These are phyloP conservation scores for Auanema sp. DNA, from an alignment of 2,888 invertebrate genomes.

Conservation along the genomic window DNA sequence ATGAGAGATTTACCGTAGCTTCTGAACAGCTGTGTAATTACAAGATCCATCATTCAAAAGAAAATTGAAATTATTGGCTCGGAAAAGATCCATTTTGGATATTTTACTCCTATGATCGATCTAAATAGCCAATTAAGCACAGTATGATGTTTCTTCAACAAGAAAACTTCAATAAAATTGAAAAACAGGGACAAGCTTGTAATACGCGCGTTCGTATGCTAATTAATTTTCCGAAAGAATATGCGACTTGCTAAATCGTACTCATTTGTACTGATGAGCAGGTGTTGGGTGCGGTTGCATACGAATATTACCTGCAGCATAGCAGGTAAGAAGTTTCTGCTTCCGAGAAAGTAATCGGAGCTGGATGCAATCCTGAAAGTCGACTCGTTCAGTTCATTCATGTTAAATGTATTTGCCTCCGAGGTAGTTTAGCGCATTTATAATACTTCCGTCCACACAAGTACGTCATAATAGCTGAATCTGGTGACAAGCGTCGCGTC, in stretches of 20 bases:
- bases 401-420: constrained; percentile 19
- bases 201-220: neutral
- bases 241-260: too few species aligned
- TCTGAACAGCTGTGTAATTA: constrained; percentile 21
- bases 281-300: neutral
- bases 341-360: constrained; percentile 38
- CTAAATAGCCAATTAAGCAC: constrained; percentile 9
- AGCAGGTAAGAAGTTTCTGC: constrained; percentile 28
- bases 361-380: constrained; percentile 35
- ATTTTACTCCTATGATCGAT: constrained; percentile 22
- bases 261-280: neutral
- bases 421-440: constrained; percentile 34
- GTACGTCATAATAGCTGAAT: constrained; percentile 47
- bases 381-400: neutral
- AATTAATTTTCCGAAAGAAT: neutral
- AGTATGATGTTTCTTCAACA: too few species aligned
- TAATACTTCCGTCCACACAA: constrained; percentile 37
- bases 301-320: constrained; percentile 34
- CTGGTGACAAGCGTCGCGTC: constrained; percentile 35
- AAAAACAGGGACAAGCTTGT: neutral
- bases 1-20: neutral
- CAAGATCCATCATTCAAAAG: constrained; percentile 33
- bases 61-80: constrained; percentile 32
- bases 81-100: constrained; percentile 37
- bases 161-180: neutral